Base-by-base conservation (phyloP, 92 coral and sea anemone genomes). In the Heteractis magnifica region DNA sequence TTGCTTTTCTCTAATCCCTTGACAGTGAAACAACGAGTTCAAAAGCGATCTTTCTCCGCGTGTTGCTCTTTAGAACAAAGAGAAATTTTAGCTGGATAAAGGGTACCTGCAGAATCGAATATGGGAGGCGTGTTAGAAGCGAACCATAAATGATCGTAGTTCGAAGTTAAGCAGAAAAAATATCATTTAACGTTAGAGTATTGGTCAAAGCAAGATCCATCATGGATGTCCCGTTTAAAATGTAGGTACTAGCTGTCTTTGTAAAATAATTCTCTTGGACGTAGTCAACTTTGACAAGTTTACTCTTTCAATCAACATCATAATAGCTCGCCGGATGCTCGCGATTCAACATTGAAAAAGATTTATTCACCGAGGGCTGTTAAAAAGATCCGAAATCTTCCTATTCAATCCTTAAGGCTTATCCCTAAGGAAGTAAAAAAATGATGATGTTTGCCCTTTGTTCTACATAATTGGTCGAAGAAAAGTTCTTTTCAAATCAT, bases 361-460 rank as follows among this genome's bases (percentile, higher is more conserved):
- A 68, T 81, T 18, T 68, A 56, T 81, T 70, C 51, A 70, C 77
- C 19, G 51, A 81, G 58, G 73, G 41, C 65, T n/a, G 84, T 68
- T 75, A 56, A 65, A 81, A 70, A 79, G 83, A 70, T 81, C 84
- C 65, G 65, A 81, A 11, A 51, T 74, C 73, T 68, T 81, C 62
- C 64, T 81, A 23, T 68, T 51, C 78, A 49, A 10, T 74, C 84
- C 84, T 81, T 51, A 74, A 68, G 77, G 84, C 84, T 74, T 68
- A 81, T 56, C 58, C 65, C 55, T 81, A 68, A 21, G 76, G 73
- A 81, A 65, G 59, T 76, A 10, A 55, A 51, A 26, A 68, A 81
- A 81, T 70, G 77, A 70, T 55, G 72, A 68, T 81, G 84, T 81
- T 81, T 72, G 74, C 71, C 74, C 75, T 73, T 82, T 82, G 86